Percentiles rank a stretch among this genome's conserved stretches.
phyloP scores from a whole-genome alignment of 2,888 invertebrate genomes.

The Torymus tubicola region DNA sequence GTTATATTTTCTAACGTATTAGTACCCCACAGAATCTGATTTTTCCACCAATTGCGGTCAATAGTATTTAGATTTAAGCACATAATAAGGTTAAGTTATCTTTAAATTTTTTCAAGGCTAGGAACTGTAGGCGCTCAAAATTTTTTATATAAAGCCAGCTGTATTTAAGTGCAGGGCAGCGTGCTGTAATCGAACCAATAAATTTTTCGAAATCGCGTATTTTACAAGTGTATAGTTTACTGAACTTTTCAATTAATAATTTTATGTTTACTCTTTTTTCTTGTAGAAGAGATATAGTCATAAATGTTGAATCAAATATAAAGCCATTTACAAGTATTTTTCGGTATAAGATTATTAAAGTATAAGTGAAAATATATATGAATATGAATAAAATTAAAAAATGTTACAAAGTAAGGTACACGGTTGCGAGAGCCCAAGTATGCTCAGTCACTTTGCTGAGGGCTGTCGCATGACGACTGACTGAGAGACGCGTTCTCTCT shows the following conservation, averaged over 20 bases:
- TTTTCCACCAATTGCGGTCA: slow-evolving; percentile 29
- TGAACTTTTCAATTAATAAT: slow-evolving; percentile 5
- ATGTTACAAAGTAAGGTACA: too few species aligned
- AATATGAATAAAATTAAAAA: too few species aligned
- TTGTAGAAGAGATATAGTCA: slow-evolving; percentile 18
- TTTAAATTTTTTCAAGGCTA: slow-evolving; percentile 17
- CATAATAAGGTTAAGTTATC: slow-evolving; percentile 18
- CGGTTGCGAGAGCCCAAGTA: too few species aligned
- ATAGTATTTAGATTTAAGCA: background rate
- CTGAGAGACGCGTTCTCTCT: too few species aligned
- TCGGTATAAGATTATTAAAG: background rate
- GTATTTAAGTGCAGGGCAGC: background rate
- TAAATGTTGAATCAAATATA: slow-evolving; percentile 14
- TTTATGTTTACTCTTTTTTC: slow-evolving; percentile 25
- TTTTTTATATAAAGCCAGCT: background rate
- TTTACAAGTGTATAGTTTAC: background rate
- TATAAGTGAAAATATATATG: too few species aligned
- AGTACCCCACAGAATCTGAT: background rate
- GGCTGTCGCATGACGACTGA: too few species aligned
- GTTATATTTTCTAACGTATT: background rate
- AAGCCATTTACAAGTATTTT: slow-evolving; percentile 29
- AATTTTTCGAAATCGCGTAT: background rate
- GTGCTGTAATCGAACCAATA: background rate
- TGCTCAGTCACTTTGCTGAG: too few species aligned
- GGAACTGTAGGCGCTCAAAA: slow-evolving; percentile 23